Evolutionary conservation across 2,113 vertebrate genomes (phyloP).

Genomic region (Sarotherodon lohbergeri): DNA sequence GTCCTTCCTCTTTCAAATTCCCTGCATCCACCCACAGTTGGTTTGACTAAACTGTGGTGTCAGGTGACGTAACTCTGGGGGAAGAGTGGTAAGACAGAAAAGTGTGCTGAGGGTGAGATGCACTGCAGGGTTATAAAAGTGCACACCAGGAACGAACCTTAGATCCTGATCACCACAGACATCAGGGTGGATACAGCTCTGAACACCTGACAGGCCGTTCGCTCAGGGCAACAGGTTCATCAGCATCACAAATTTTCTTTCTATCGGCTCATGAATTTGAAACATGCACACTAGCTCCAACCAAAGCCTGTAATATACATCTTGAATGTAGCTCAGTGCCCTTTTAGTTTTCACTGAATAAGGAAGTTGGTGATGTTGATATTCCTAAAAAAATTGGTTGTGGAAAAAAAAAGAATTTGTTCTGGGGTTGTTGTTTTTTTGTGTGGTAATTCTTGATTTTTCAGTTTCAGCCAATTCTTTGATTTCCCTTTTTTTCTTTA

Average conservation of each 20-base stretch:
- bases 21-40: background rate
- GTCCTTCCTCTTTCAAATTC: background rate
- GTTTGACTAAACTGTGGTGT: background rate
- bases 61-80: background rate
- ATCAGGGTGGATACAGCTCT: background rate
- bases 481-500: background rate
- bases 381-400: background rate
- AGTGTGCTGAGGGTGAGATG: background rate
- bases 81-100: background rate
- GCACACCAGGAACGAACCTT: background rate
- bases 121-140: background rate
- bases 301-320: background rate
- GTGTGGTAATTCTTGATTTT: background rate
- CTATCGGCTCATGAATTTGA: background rate
- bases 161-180: background rate
- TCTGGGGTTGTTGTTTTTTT: no score
- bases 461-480: background rate
- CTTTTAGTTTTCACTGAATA: accelerated
- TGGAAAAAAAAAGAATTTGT: background rate
- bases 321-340: accelerated
- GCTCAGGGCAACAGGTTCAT: background rate
- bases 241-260: background rate
- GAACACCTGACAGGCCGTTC: background rate
- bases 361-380: background rate
- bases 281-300: background rate